Conservation (phyloP, 2,113 vertebrate genomes). For the Cyphomyrus plagiostoma region DNA sequence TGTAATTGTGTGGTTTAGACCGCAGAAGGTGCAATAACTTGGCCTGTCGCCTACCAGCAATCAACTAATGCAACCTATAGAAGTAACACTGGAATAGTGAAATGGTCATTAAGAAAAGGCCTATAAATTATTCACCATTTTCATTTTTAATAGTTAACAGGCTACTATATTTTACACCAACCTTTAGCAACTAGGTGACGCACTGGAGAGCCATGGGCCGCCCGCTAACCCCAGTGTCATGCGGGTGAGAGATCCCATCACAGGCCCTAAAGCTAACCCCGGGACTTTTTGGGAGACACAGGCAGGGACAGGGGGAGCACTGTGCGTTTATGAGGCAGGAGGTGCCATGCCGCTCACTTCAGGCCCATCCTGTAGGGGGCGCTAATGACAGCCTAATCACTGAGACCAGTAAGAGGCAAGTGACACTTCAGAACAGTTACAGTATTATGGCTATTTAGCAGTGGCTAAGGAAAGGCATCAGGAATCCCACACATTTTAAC, state of each 20-base stretch:
- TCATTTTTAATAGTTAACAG: background rate
- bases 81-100: background rate
- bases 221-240: too few relatives aligned
- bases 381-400: slow-evolving; percentile 3
- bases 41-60: background rate
- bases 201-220: too few relatives aligned
- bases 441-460: background rate
- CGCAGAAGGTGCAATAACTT: background rate
- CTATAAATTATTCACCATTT: background rate
- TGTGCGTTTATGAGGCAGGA: too few relatives aligned
- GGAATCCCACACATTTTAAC: background rate
- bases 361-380: background rate
- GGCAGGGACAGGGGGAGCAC: background rate
- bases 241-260: background rate
- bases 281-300: background rate
- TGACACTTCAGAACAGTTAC: background rate
- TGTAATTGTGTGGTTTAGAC: background rate
- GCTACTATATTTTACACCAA: background rate
- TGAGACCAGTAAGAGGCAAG: background rate
- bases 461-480: background rate
- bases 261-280: background rate
- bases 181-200: too few relatives aligned
- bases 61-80: background rate
- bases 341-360: background rate
- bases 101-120: background rate